These are phyloP conservation scores for Poecilia wingei DNA, from an alignment of 2,797 vertebrate genomes.

Conservation along the genomic window DNA sequence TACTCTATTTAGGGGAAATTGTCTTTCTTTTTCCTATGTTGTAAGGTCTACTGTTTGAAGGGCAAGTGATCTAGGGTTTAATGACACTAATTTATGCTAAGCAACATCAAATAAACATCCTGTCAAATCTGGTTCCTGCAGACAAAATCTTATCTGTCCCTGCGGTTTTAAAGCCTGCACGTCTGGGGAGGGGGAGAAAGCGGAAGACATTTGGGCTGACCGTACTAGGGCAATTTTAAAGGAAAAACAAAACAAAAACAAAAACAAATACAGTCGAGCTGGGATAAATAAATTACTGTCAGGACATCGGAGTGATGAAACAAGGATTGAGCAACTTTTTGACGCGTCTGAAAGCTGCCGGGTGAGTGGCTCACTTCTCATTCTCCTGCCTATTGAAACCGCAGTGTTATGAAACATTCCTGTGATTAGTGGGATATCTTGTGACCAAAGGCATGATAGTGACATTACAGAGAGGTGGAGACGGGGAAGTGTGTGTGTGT, in stretches of 20 bases:
- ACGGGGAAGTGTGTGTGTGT: too few relatives aligned
- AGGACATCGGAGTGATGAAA: constrained; percentile 15
- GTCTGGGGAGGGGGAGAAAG: constrained; percentile 28
- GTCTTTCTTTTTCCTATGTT: neutral
- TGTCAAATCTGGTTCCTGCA: constrained; percentile 64
- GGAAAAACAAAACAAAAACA: constrained; percentile 50
- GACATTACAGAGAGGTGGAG: neutral
- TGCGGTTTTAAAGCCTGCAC: constrained; percentile 23
- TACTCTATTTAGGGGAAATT: neutral
- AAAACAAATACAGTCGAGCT: constrained; percentile 22
- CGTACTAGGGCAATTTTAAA: constrained; percentile 42
- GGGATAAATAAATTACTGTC: constrained; percentile 28
- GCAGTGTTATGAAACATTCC: constrained; percentile 36
- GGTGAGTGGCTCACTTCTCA: constrained; percentile 52
- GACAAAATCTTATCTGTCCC: constrained; percentile 70
- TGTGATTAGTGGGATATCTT: constrained; percentile 32
- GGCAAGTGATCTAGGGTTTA: constrained; percentile 18
- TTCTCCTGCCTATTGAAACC: constrained; percentile 13
- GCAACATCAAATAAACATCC: constrained; percentile 62
- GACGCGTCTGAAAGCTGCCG: constrained; percentile 27
- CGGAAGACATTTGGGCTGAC: constrained; percentile 53
- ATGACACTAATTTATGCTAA: constrained; percentile 24
- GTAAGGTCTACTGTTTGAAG: neutral
- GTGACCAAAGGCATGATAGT: constrained; percentile 42
- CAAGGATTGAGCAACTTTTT: constrained; percentile 40